Conservation (phyloP, 2,113 vertebrate species). For the Amia ocellicauda region DNA sequence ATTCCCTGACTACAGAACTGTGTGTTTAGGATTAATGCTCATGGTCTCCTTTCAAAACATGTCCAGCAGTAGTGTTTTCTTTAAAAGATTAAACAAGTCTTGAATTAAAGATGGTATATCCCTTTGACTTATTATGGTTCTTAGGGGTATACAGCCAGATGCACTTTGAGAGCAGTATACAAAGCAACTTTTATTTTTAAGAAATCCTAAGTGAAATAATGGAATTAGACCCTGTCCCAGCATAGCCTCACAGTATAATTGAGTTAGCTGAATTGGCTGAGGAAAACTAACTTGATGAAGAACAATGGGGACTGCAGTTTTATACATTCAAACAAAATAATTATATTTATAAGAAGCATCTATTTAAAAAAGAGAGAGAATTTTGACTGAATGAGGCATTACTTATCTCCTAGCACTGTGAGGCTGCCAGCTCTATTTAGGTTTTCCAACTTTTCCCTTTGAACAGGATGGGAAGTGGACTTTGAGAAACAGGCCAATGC, state of each 20-base stretch:
- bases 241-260: not conserved
- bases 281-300: not conserved
- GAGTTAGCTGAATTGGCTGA: not conserved
- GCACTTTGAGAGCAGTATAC: no score
- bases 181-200: not conserved
- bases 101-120: no score
- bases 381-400: not conserved
- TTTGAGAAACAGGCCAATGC: no score
- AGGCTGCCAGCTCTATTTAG: no score
- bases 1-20: no score
- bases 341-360: not conserved
- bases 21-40: no score
- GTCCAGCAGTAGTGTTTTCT: no score
- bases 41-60: no score
- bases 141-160: not conserved
- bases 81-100: no score
- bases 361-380: not conserved
- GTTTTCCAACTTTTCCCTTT: no score
- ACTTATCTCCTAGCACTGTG: not conserved
- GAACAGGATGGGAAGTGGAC: no score
- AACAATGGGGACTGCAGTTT: not conserved
- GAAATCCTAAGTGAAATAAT: slow-evolving; percentile 3
- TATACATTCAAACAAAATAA: not conserved
- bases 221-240: not conserved
- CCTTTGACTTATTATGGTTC: not conserved